Evolutionary conservation across 1,140 invertebrate genomes (phyloP).

Genomic region (Cydia pomonella): DNA sequence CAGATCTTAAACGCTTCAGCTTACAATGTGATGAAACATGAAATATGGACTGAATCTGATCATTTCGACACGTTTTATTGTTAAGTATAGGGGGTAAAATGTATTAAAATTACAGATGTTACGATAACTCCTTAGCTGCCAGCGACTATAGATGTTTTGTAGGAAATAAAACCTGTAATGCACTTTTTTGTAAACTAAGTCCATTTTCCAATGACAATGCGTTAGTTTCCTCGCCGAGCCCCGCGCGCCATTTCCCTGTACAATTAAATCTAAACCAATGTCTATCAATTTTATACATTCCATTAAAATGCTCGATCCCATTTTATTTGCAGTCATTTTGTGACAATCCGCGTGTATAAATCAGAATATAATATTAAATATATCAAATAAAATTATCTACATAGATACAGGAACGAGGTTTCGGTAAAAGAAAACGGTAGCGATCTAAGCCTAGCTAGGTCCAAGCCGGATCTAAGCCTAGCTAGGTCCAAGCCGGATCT

Average conservation of each 20-base stretch:
- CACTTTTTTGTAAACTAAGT: not conserved
- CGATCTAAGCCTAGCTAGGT: conserved; percentile 25
- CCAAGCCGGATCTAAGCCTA: conserved; percentile 8
- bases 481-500: not conserved
- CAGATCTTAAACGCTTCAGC: not conserved
- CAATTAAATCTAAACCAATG: conserved; percentile 13
- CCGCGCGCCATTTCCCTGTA: conserved; percentile 19
- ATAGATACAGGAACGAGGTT: conserved; percentile 57
- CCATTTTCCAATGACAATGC: not conserved
- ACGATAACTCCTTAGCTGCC: not conserved
- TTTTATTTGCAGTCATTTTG: conserved; percentile 25
- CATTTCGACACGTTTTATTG: not conserved
- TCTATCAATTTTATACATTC: conserved; percentile 34
- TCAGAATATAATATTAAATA: conserved; percentile 50
- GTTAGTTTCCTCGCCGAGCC: not conserved
- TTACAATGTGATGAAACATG: not conserved
- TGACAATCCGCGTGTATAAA: conserved; percentile 39
- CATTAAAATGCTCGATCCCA: conserved; percentile 34
- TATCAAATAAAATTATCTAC: conserved; percentile 35
- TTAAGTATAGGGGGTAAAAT: not conserved
- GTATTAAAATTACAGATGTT: not conserved
- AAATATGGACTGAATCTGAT: not conserved
- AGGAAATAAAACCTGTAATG: not conserved
- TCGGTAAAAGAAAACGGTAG: conserved; percentile 42
- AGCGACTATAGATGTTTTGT: not conserved